A percentile compares a stretch with the other conserved stretches of the same genome.
These are phyloP conservation scores for Vanessa cardui DNA, from an alignment of 2,888 invertebrate genomes.

Conservation along the genomic window DNA sequence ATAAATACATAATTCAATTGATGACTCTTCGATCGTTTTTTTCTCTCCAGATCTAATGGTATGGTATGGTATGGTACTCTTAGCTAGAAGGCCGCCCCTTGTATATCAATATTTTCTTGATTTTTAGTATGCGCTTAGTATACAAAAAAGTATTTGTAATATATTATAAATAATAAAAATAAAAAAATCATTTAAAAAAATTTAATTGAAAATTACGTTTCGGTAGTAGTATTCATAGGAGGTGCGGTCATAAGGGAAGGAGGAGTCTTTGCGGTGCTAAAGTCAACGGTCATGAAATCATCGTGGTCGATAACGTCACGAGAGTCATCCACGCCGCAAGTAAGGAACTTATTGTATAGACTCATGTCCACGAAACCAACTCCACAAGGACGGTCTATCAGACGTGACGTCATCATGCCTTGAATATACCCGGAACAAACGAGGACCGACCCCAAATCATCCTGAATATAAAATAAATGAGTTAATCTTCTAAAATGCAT, in stretches of 20 bases:
- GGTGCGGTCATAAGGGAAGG: conserved; percentile 34
- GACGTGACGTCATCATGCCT: conserved; percentile 69
- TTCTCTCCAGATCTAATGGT: no score
- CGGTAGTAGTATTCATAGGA: conserved; percentile 15
- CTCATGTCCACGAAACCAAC: conserved; percentile 66
- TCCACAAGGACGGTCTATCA: conserved; percentile 72
- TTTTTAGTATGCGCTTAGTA: neutral
- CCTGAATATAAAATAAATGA: conserved; percentile 50
- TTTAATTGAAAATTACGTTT: conserved; percentile 9
- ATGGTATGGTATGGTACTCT: no score
- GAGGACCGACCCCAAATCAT: conserved; percentile 67
- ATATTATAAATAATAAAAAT: no score
- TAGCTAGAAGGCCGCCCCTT: no score
- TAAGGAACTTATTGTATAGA: conserved; percentile 64
- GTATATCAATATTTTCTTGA: no score
- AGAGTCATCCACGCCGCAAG: conserved; percentile 71
- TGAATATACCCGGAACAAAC: conserved; percentile 63
- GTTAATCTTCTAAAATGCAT: no score
- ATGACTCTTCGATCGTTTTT: no score
- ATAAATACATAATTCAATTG: no score
- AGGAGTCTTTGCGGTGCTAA: conserved; percentile 36
- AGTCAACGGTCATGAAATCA: conserved; percentile 51
- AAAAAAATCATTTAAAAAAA: neutral
- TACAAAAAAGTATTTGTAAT: no score
- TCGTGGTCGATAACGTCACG: conserved; percentile 64